Conservation (phyloP, 2,888 invertebrate genomes). For the Cheilosia vernalis region DNA sequence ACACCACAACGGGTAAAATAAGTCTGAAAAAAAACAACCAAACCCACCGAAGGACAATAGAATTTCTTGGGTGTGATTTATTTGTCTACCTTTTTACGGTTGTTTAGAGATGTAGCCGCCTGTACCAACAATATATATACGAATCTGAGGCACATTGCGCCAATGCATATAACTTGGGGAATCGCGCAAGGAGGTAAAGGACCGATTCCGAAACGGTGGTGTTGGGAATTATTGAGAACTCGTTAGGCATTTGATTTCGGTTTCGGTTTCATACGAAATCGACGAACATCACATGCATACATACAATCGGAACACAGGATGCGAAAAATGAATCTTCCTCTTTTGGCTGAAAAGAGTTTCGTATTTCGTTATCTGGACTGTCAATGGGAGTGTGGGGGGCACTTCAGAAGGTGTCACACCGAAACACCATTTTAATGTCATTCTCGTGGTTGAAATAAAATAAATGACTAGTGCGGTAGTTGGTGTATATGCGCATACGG, state of each 20-base stretch:
- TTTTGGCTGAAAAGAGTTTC: constrained; percentile 36
- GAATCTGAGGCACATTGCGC: constrained; percentile 43
- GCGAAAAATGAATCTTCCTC: constrained; percentile 44
- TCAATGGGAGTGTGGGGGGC: constrained; percentile 45
- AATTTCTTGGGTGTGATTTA: constrained; percentile 75
- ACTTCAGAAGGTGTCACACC: constrained; percentile 57
- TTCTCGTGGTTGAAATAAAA: constrained; percentile 20
- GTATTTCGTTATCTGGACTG: constrained; percentile 54
- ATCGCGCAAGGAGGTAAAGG: constrained; percentile 28
- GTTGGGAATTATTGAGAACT: constrained; percentile 71
- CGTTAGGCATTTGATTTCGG: constrained; percentile 72
- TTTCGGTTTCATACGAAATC: constrained; percentile 66
- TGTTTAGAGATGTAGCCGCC: constrained; percentile 62
- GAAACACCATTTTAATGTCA: constrained; percentile 69
- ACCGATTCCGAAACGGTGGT: constrained; percentile 1
- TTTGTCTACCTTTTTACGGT: constrained; percentile 75
- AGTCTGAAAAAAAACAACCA: neutral
- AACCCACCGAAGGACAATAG: constrained; percentile 68
- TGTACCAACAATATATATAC: neutral
- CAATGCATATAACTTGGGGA: constrained; percentile 1
- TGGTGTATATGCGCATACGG: neutral
- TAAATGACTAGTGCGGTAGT: constrained; percentile 13
- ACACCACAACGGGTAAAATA: constrained; percentile 53
- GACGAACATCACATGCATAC: constrained; percentile 29
- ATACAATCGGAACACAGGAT: constrained; percentile 47